Conservation (phyloP, 2,888 invertebrate genomes). For the Encarsia formosa region DNA sequence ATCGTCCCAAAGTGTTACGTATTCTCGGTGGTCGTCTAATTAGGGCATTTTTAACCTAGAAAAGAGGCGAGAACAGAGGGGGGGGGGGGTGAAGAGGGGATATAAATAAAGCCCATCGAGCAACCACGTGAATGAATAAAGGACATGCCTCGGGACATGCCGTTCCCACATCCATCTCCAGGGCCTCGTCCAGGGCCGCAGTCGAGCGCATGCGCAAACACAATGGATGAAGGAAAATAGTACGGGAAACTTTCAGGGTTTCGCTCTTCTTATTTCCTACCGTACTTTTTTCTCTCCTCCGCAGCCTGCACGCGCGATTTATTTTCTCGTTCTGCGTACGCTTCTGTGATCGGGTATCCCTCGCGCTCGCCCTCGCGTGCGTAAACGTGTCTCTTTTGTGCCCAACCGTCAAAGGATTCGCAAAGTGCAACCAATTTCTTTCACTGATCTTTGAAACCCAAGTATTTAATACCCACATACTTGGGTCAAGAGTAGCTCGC, state of each 20-base stretch:
- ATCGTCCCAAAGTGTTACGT: no score
- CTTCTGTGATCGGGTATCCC: neutral
- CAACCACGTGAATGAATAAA: constrained; percentile 6
- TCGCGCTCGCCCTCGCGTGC: neutral
- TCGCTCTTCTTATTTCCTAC: no score
- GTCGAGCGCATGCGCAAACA: neutral
- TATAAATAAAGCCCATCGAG: no score
- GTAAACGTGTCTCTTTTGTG: no score
- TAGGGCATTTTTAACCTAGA: neutral
- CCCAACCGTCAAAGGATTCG: no score
- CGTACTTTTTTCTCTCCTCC: constrained; percentile 1
- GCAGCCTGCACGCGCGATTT: neutral
- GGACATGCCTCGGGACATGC: constrained; percentile 36
- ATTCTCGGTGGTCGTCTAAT: no score
- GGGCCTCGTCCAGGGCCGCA: constrained; percentile 13
- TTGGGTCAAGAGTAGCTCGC: no score
- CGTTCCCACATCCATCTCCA: constrained; percentile 40
- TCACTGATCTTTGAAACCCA: no score
- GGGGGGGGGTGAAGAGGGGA: neutral
- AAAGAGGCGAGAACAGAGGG: neutral
- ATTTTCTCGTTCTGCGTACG: neutral
- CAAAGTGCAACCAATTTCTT: no score
- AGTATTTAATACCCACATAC: no score
- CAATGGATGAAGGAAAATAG: neutral
- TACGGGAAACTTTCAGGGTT: neutral